Evolutionary conservation across 2,113 vertebrate species (phyloP).

Genomic region (Xiphias gladius): DNA sequence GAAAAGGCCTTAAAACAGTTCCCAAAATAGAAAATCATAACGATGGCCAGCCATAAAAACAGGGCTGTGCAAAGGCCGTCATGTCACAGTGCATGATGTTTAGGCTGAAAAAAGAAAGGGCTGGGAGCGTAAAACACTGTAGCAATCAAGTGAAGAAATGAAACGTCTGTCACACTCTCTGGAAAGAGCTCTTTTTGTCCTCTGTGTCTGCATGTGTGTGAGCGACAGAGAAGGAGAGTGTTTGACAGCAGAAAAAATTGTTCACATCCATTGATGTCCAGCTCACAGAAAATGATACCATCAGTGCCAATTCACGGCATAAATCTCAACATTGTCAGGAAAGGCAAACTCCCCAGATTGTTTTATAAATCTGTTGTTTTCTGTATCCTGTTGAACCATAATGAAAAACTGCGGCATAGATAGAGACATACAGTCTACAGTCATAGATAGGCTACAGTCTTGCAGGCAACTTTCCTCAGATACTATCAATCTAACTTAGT

Average conservation of each 20-base stretch:
- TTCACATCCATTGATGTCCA: background rate
- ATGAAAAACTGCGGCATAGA: background rate
- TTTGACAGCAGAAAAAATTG: background rate
- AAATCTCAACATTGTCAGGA: background rate
- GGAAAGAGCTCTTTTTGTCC: conserved; percentile 8
- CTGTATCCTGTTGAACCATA: background rate
- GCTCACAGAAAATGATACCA: conserved; percentile 15
- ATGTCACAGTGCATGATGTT: conserved; percentile 9
- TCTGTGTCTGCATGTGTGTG: background rate
- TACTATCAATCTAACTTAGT: background rate
- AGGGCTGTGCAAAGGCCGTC: background rate
- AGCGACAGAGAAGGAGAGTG: background rate
- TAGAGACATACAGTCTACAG: too few relatives aligned
- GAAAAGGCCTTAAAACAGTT: background rate
- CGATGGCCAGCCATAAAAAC: background rate
- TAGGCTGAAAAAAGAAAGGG: background rate
- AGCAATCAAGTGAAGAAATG: conserved; percentile 24
- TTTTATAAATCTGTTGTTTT: background rate
- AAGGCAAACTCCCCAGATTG: background rate
- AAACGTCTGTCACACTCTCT: conserved; percentile 37
- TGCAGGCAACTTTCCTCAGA: background rate
- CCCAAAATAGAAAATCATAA: conserved; percentile 4
- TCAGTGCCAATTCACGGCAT: conserved; percentile 6
- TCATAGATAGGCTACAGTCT: background rate
- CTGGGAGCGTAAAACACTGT: conserved; percentile 13